Evolutionary conservation across 2,888 invertebrate genomes (phyloP), one percentile per base, ranked within the genome.

Genomic region (Sisyra nigra): DNA sequence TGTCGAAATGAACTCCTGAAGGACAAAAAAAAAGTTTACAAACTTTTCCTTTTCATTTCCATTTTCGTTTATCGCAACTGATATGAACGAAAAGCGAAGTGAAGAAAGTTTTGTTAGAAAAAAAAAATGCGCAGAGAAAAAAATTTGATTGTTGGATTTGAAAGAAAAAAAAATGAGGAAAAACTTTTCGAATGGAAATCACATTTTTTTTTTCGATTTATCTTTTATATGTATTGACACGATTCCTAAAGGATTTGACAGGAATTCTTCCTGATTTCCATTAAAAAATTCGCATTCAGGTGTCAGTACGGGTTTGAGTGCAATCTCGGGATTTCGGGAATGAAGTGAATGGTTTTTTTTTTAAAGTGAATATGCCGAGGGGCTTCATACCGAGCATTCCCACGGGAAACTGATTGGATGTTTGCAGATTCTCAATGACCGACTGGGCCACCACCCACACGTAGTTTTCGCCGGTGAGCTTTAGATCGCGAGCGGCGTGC

Each of bases 381-480:
- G n/a, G n/a, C n/a, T n/a, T n/a, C n/a, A n/a, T 59, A 86, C 86
- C 92, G 41, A 92, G 68, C 87, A 91, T 89, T 44, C 92, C 92
- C 24, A 89, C 80, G 1, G 91, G 91, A 61, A 91, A 91, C 58
- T 86, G 76, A 41, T 73, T 67, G 18, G 76, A 74, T 7, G 76
- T 75, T 54, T 84, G 80, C 55, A 77, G 72, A 52, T 82, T 83
- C 54, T 85, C 85, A 46, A 92, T 84, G 50, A 91, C 91, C 57
- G 87, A 88, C 62, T 94, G 93, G 40, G 92, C 92, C 14, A 91
- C 93, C 45, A 94, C 89, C 94, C 94, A 94, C 8, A 94, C 87
- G 62, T 92, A 93, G 61, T 91, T 91, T 62, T 91, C 89, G 7
- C 85, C 85, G 3, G 84, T 86, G 48, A 89, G 75, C 51, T 83